Percentiles rank a stretch among this genome's conserved stretches.
phyloP scores from a whole-genome alignment of 2,888 invertebrate genomes.

The Aspidapion aeneum region DNA sequence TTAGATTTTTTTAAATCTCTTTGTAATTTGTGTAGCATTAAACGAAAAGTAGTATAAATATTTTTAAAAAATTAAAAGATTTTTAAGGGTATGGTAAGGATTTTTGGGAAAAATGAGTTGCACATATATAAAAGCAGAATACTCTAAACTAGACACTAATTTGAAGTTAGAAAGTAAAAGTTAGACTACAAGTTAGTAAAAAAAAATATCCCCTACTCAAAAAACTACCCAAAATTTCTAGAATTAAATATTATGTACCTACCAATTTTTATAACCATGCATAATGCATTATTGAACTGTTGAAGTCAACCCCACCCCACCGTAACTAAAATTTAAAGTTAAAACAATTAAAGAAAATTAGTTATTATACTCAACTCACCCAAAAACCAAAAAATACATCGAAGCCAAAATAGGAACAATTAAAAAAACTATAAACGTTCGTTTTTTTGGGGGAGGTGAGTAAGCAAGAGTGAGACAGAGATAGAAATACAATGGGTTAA shows the following conservation, averaged over 20 bases:
- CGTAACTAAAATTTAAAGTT: neutral
- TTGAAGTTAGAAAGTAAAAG: slow-evolving; percentile 4
- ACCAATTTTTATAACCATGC: too few species aligned
- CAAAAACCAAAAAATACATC: too few species aligned
- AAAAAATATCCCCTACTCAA: neutral
- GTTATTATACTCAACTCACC: too few species aligned
- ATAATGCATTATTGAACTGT: too few species aligned
- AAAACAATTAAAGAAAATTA: neutral
- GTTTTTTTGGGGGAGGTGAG: neutral
- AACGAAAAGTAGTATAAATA: too few species aligned
- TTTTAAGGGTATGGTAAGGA: too few species aligned
- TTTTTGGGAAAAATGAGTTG: slow-evolving; percentile 24
- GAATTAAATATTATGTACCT: too few species aligned
- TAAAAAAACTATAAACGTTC: too few species aligned
- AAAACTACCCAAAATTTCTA: neutral
- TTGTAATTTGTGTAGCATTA: too few species aligned
- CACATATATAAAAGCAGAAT: slow-evolving; percentile 28
- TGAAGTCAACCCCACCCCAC: neutral
- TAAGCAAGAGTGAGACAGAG: neutral
- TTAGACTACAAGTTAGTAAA: slow-evolving; percentile 8
- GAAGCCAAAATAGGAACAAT: too few species aligned
- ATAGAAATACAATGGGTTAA: neutral
- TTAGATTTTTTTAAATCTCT: too few species aligned
- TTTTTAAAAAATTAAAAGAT: too few species aligned
- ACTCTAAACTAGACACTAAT: slow-evolving; percentile 5